Evolutionary conservation across 2,113 vertebrate species (phyloP), one percentile per base, ranked within the genome.

Genomic region (Cisticola juncidis): DNA sequence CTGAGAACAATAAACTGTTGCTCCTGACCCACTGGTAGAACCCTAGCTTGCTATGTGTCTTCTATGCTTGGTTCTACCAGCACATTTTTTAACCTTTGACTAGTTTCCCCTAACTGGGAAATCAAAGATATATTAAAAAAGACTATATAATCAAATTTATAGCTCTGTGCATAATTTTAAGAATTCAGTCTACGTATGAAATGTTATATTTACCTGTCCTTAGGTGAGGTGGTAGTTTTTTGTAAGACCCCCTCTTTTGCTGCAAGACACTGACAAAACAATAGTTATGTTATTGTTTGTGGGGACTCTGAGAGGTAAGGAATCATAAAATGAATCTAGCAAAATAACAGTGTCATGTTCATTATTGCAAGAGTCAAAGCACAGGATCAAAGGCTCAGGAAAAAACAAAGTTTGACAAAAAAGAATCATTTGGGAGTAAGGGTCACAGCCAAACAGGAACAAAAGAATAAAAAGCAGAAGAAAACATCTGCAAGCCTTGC

Each of bases 331-430:
- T 50, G 3, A 62, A 84, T 77, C 90, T 71, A 86, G 54, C 9
- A 80, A 84, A 93, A 71, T 95, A 91, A 84, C n/a, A 60, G 58
- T 61, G 61, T 84, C 42, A 20, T 60, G 40, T 97, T 72, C 83
- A 65, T 93, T 81, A 83, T 44, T 86, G 72, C 71, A 88, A 77
- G 78, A 97, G 70, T 90, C 95, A 95, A 93, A 95, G 81, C 72
- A 66, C 58, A 91, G 45, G 68, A 94, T 95, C 87, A 95, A 97
- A 97, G 72, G 15, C 45, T 88, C 35, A 66, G 95, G 80, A 84
- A 91, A 96, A 96, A 96, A 92, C 83, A 96, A 97, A 88, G 86
- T 95, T 95, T 96, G 85, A 96, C 86, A 60, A 80, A 86, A 87
- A 80, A 86, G 47, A 81, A 94, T 94, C 94, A 87, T 56, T 79